phyloP scores from a whole-genome alignment of 2,797 vertebrate species.

The Natrix natrix region DNA sequence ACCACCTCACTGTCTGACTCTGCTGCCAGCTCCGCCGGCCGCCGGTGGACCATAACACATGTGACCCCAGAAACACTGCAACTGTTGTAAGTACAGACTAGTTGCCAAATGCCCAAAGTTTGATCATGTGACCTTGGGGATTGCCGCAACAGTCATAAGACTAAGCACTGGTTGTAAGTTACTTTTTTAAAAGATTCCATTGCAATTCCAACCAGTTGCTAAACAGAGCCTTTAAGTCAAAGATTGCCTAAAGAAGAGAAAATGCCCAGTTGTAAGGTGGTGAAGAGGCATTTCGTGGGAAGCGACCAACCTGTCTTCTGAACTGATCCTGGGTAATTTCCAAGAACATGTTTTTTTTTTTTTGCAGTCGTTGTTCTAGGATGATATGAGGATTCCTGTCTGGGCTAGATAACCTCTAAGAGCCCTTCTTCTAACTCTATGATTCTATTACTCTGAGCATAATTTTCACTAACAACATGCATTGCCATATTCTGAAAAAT shows the following conservation, averaged over 20 bases:
- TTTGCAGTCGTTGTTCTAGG: background rate
- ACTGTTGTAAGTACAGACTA: background rate
- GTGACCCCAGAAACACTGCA: background rate
- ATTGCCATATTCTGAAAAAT: background rate
- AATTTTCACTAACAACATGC: background rate
- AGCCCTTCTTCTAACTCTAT: background rate
- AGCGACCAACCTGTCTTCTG: background rate
- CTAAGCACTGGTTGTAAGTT: background rate
- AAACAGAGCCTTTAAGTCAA: background rate
- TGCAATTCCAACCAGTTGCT: background rate
- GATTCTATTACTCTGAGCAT: background rate
- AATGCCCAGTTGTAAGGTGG: background rate
- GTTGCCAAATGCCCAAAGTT: background rate
- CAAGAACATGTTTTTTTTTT: background rate
- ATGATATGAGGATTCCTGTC: background rate
- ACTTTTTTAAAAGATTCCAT: background rate
- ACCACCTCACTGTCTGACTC: no score
- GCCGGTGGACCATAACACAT: no score
- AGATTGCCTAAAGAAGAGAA: background rate
- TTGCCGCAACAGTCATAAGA: background rate
- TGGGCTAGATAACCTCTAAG: background rate
- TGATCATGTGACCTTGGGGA: background rate
- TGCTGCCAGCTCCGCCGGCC: no score
- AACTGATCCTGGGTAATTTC: background rate
- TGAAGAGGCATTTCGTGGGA: background rate